Percentiles rank a stretch among this genome's conserved stretches.
These are phyloP conservation scores for Sminthopsis crassicaudata DNA, from an alignment of 2,113 vertebrate genomes.

Conservation along the genomic window DNA sequence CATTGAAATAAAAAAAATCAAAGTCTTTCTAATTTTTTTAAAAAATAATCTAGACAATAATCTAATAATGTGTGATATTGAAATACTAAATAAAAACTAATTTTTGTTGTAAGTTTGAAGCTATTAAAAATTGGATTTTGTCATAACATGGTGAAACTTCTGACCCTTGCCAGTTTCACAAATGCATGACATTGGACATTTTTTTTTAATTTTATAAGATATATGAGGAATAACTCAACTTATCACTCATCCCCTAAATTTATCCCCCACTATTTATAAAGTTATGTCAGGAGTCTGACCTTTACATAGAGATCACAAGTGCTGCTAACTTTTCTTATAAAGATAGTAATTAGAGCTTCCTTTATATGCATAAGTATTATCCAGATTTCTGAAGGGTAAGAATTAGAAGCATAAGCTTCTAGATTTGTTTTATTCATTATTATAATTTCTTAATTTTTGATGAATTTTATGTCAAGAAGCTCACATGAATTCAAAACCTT, in stretches of 20 bases:
- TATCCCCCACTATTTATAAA: neutral
- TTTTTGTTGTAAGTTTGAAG: neutral
- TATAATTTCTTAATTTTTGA: neutral
- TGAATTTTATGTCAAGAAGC: neutral
- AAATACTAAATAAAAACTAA: neutral
- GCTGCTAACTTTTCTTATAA: neutral
- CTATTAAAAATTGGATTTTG: neutral
- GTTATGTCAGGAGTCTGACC: neutral
- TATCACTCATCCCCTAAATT: neutral
- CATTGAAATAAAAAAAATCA: neutral
- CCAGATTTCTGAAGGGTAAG: neutral
- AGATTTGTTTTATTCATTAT: neutral
- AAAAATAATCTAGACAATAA: neutral
- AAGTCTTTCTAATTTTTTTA: neutral
- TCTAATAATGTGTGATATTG: neutral
- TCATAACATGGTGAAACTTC: neutral
- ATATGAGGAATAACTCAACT: neutral
- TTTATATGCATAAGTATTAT: neutral
- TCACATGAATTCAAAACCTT: neutral
- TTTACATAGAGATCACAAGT: neutral
- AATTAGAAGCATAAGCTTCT: neutral
- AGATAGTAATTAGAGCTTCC: neutral
- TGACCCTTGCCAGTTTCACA: neutral
- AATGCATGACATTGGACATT: neutral
- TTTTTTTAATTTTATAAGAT: neutral